Evolutionary conservation across 2,113 vertebrate species (phyloP).

Genomic region (Echinops telfairi): DNA sequence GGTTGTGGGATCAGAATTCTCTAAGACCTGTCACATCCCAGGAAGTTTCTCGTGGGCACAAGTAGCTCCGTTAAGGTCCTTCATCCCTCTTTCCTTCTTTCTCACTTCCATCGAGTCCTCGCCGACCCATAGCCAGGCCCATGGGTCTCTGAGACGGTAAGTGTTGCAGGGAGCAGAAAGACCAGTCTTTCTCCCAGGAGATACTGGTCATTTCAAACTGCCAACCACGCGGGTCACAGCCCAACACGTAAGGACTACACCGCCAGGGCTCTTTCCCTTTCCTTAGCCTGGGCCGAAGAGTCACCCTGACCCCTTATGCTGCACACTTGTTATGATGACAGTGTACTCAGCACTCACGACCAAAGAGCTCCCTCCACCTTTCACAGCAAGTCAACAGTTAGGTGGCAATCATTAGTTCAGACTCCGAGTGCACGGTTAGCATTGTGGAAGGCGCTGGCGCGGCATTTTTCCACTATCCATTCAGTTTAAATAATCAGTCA

Average conservation of each 20-base stretch:
- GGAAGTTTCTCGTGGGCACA: background rate
- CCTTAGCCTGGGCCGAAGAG: background rate
- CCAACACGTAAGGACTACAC: no score
- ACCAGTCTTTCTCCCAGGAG: no score
- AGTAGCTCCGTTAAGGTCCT: background rate
- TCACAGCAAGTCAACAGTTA: constrained; percentile 11
- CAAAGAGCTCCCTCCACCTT: background rate
- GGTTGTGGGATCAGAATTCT: background rate
- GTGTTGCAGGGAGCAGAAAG: no score
- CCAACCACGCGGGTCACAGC: no score
- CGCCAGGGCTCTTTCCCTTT: background rate
- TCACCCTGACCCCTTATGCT: background rate
- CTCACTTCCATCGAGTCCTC: no score
- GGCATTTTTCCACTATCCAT: constrained; percentile 23
- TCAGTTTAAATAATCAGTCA: constrained; percentile 45
- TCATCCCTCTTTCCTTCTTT: background rate
- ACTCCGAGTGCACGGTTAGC: background rate
- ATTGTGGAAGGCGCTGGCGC: background rate
- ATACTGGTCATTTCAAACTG: no score
- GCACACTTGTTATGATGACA: background rate
- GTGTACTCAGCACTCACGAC: constrained; percentile 10
- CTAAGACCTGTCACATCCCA: background rate
- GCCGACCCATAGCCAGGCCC: no score
- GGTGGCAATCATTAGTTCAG: background rate
- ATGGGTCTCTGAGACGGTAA: no score